phyloP scores from a whole-genome alignment of 2,113 vertebrate genomes.

The Onychostoma macrolepis region DNA sequence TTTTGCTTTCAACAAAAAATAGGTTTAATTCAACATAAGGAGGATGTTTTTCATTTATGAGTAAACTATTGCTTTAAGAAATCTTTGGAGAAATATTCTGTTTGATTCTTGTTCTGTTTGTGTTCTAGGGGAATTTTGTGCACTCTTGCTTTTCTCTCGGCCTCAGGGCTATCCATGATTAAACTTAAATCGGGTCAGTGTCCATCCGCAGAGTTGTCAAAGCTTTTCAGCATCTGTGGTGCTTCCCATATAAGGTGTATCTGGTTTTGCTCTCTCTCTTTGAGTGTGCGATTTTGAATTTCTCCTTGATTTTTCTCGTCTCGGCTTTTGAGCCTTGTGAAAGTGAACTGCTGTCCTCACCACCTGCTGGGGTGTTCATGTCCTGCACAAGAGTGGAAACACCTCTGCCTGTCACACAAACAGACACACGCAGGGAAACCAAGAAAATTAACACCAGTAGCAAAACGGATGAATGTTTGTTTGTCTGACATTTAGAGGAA shows the following conservation, averaged over 20 bases:
- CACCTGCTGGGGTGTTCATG: slow-evolving; percentile 18
- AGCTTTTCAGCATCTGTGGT: slow-evolving; percentile 21
- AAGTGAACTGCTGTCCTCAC: slow-evolving; percentile 1
- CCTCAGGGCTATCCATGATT: slow-evolving; percentile 19
- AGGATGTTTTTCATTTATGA: neutral
- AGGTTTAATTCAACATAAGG: neutral
- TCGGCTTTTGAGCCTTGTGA: neutral
- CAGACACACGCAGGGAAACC: neutral
- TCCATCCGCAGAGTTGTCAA: slow-evolving; percentile 27
- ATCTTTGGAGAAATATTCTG: neutral
- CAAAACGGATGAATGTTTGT: neutral
- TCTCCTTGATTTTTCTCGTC: neutral
- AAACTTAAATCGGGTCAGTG: slow-evolving; percentile 31
- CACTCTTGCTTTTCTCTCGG: neutral
- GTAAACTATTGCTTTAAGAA: neutral
- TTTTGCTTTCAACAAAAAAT: neutral
- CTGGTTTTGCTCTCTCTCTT: slow-evolving; percentile 9
- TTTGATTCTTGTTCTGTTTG: slow-evolving; percentile 12
- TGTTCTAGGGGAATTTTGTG: neutral
- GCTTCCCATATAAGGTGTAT: neutral
- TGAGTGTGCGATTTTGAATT: neutral
- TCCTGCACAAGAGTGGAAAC: slow-evolving; percentile 2
- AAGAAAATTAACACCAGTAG: neutral
- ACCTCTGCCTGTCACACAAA: neutral
- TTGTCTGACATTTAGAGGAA: slow-evolving; percentile 16